phyloP scores from a whole-genome alignment of 2,113 vertebrate species.

The Hippolais icterina region DNA sequence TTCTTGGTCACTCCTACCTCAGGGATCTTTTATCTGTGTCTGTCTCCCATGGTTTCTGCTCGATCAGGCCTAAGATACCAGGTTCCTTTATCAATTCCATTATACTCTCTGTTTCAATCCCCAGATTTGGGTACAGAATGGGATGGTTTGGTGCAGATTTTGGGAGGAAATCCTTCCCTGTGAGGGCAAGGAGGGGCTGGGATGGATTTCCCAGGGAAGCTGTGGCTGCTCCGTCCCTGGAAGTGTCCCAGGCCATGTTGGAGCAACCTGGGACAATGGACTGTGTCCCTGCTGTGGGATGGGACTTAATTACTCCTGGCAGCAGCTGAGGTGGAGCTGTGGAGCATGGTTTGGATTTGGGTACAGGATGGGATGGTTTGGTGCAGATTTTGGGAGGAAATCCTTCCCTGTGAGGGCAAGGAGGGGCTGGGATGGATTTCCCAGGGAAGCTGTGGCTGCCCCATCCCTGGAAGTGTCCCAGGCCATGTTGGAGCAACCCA shows the following conservation, averaged over 20 bases:
- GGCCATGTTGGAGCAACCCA: neutral
- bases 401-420: neutral
- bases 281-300: accelerated
- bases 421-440: neutral
- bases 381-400: neutral
- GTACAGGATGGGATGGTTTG: neutral
- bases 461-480: neutral
- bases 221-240: neutral
- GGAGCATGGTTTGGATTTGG: no score
- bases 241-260: neutral
- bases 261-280: neutral
- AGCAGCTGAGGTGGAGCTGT: neutral
- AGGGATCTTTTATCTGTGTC: neutral
- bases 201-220: neutral
- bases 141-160: neutral
- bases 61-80: neutral
- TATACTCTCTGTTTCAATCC: neutral
- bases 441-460: neutral
- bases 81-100: neutral
- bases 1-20: neutral
- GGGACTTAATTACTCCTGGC: neutral
- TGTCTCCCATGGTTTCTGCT: neutral
- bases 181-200: neutral
- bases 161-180: neutral
- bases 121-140: neutral